phyloP scores from a whole-genome alignment of 64 coral and sea anemone species.

The Stylophora pistillata region DNA sequence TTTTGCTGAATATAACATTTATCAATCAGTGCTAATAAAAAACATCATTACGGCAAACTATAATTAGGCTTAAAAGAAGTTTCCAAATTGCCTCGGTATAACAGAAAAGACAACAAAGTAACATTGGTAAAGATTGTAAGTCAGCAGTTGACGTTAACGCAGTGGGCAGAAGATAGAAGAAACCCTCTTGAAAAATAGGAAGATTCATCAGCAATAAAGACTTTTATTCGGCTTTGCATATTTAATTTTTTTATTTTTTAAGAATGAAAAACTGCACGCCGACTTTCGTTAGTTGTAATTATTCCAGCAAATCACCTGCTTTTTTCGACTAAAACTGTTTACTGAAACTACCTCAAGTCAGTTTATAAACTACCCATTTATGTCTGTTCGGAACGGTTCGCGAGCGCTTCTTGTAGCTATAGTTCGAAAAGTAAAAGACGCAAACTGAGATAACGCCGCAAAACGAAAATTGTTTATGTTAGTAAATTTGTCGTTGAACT shows the following conservation, averaged over 20 bases:
- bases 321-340: neutral
- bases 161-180: too few relatives aligned
- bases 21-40: constrained; percentile 10
- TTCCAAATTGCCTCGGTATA: neutral
- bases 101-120: neutral
- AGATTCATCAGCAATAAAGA: too few relatives aligned
- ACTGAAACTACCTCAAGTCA: neutral
- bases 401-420: neutral
- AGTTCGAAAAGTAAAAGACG: too few relatives aligned
- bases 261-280: too few relatives aligned
- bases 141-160: neutral
- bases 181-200: too few relatives aligned
- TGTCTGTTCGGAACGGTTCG: neutral
- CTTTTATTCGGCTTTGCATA: too few relatives aligned
- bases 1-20: neutral
- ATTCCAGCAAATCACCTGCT: neutral
- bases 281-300: neutral
- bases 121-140: neutral
- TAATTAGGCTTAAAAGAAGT: constrained; percentile 6
- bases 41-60: neutral
- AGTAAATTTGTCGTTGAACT: neutral
- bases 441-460: neutral
- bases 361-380: neutral
- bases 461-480: neutral
- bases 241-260: too few relatives aligned